Conservation (phyloP, 2,888 invertebrate species). For the Tryphoninae sp. region DNA sequence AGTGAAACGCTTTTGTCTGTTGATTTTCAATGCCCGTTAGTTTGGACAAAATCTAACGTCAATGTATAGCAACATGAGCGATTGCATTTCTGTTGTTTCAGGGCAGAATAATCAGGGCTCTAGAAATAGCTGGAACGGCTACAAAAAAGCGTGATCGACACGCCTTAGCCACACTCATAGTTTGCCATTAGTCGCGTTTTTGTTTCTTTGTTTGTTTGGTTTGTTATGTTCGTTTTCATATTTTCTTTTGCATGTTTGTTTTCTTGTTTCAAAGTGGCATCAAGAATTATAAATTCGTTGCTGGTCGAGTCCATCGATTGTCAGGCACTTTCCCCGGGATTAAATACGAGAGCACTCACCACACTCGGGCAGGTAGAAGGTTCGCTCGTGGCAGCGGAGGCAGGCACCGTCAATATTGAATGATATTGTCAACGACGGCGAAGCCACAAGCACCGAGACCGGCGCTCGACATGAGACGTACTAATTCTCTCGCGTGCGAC, state of each 20-base stretch:
- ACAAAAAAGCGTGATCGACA: constrained; percentile 42
- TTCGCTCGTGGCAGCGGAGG: constrained; percentile 79
- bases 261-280: constrained; percentile 58
- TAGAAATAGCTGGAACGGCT: constrained; percentile 41
- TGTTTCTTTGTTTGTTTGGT: constrained; percentile 9
- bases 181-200: constrained; percentile 43
- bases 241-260: constrained; percentile 27
- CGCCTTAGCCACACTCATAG: constrained; percentile 33
- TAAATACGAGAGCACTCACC: constrained; percentile 75
- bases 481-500: constrained; percentile 93
- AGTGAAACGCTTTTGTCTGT: not conserved
- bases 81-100: constrained; percentile 12
- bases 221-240: not conserved
- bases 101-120: constrained; percentile 15
- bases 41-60: not conserved
- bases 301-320: constrained; percentile 73
- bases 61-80: not conserved
- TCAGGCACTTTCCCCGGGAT: constrained; percentile 71
- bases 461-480: constrained; percentile 93
- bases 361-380: constrained; percentile 79
- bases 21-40: not conserved
- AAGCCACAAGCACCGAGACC: constrained; percentile 97
- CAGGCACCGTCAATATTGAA: constrained; percentile 85
- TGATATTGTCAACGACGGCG: constrained; percentile 93
- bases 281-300: constrained; percentile 70